Percentiles rank a stretch among this genome's conserved stretches.
These are phyloP conservation scores for Clostera curtula DNA, from an alignment of 2,888 invertebrate genomes.

Conservation along the genomic window DNA sequence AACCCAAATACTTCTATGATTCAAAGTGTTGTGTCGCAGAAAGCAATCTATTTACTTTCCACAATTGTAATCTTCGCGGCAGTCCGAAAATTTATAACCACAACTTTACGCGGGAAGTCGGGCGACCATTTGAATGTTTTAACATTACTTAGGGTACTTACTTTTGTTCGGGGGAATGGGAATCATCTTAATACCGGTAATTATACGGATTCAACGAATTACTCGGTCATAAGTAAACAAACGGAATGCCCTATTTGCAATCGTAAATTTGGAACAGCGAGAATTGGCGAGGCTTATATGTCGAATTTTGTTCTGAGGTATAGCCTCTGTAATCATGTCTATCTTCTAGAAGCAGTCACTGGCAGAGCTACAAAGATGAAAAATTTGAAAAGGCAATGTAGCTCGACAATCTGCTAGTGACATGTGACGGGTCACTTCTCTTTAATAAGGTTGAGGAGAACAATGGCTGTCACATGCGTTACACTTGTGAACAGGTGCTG, in stretches of 20 bases:
- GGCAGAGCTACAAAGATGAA: too few species aligned
- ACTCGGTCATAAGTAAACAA: conserved; percentile 73
- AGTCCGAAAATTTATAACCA: conserved; percentile 58
- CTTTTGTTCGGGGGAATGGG: conserved; percentile 48
- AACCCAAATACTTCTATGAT: too few species aligned
- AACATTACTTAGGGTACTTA: conserved; percentile 60
- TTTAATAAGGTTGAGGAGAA: too few species aligned
- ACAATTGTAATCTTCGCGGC: conserved; percentile 40
- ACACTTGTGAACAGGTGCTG: too few species aligned
- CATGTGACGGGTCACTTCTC: too few species aligned
- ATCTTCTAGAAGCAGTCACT: too few species aligned
- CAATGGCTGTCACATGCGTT: too few species aligned
- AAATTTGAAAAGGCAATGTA: too few species aligned
- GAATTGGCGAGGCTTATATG: conserved; percentile 10
- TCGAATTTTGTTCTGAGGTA: too few species aligned
- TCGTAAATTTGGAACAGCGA: conserved; percentile 56
- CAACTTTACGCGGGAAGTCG: conserved; percentile 42
- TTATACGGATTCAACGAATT: conserved; percentile 73
- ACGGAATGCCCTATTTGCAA: conserved; percentile 68
- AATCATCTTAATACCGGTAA: conserved; percentile 74
- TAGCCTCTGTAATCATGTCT: too few species aligned
- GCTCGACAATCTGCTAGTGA: too few species aligned
- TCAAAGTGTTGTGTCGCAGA: too few species aligned
- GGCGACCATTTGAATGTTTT: conserved; percentile 71
- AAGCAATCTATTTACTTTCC: conserved; percentile 40